Evolutionary conservation across 2,113 vertebrate genomes (phyloP), one percentile per base, ranked within the genome.

Genomic region (Prietella phreatophila): DNA sequence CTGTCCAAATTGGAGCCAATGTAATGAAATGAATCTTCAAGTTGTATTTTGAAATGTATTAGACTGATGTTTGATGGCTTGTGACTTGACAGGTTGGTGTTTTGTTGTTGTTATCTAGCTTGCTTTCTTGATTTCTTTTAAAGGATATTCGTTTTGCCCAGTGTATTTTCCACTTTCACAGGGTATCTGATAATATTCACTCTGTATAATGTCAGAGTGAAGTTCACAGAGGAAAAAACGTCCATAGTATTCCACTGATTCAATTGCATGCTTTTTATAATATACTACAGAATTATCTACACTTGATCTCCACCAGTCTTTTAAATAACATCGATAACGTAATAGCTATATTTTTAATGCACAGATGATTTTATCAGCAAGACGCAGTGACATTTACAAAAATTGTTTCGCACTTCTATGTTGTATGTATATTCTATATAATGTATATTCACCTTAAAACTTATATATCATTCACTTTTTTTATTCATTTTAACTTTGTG

Each of bases 1-100:
- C 22, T 55, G 86, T 71, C 80, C 80, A 87, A 87, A 83, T 87
- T 83, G 86, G 67, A 83, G 50, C 80, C 86, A 47, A 53, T 27
- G 27, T 87, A 4, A 86, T 55, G 17, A 47, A 63, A 78, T 71
- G 13, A 84, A 55, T 71, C 25, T 11, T 83, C 42, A 33, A n/a
- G 61, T 47, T 30, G 47, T 69, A 25, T 53, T 27, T 36, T 71
- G 47, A 56, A 53, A 73, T 39, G 30, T 36, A 56, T 50, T 8
- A 50, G 50, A 3, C 30, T 56, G 65, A 22, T 58, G 19, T 85
- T 75, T 25, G 83, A 79, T 55, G 30, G 79, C 30, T 81, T 56
- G 4, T 71, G 47, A 69, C 25, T 22, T 71, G 53, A 60, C 65
- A 55, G 15, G 27, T 60, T 75, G 33, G 36, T 22, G 19, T 39